Evolutionary conservation across 2,888 invertebrate species (phyloP).

Genomic region (Griposia aprilina): DNA sequence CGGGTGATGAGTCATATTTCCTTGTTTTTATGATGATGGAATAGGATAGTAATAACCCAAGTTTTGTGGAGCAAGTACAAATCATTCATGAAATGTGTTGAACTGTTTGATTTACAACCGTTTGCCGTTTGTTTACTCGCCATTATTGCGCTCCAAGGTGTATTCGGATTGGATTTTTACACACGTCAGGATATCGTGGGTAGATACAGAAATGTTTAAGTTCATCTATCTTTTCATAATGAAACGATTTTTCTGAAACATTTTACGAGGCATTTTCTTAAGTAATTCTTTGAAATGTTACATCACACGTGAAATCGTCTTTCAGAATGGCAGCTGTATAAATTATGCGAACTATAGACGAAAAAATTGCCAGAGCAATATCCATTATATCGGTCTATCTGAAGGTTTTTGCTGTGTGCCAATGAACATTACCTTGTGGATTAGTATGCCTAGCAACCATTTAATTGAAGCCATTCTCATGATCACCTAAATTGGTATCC

Average conservation of each 20-base stretch:
- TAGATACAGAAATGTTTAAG: conserved; percentile 37
- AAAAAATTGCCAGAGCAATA: not conserved
- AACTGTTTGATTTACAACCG: conserved; percentile 76
- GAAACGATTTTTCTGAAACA: conserved; percentile 16
- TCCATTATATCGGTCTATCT: not conserved
- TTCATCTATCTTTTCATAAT: conserved; percentile 20
- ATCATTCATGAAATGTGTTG: conserved; percentile 83
- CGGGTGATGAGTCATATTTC: conserved; percentile 60
- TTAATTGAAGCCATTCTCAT: conserved; percentile 16
- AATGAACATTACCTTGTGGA: not conserved
- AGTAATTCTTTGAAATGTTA: conserved; percentile 33
- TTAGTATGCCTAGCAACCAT: conserved; percentile 7
- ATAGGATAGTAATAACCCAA: conserved; percentile 66
- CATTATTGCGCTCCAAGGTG: conserved; percentile 73
- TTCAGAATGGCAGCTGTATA: not conserved
- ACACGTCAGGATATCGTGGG: conserved; percentile 44
- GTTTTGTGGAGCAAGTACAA: conserved; percentile 81
- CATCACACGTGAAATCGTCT: not conserved
- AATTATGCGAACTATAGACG: not conserved
- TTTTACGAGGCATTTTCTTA: conserved; percentile 8
- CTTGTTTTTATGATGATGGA: conserved; percentile 48
- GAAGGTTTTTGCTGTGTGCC: not conserved
- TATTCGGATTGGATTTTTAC: conserved; percentile 65
- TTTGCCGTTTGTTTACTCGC: conserved; percentile 71
- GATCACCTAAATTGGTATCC: conserved; percentile 16